These are phyloP conservation scores for Asarcornis scutulata DNA, from an alignment of 2,113 vertebrate genomes.

Conservation along the genomic window DNA sequence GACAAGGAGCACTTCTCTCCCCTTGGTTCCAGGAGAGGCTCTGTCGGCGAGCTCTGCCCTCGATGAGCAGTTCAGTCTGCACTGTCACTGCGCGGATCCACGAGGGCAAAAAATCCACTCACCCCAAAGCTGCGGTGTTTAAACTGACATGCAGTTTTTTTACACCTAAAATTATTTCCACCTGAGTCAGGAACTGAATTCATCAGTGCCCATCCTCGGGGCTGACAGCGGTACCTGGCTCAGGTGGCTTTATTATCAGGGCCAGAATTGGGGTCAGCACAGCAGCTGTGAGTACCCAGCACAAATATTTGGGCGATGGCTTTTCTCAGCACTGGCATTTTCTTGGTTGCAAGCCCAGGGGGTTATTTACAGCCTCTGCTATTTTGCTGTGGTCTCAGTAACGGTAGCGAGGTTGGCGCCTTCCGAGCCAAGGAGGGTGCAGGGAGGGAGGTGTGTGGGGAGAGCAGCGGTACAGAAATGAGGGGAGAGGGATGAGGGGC, in stretches of 20 bases:
- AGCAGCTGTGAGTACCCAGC: not conserved
- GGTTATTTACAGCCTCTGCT: not conserved
- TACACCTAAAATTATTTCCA: not conserved
- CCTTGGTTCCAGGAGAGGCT: not conserved
- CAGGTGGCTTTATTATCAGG: not conserved
- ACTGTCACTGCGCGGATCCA: rapidly evolving
- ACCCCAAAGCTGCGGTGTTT: not conserved
- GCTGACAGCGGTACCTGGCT: not conserved
- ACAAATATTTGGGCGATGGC: not conserved
- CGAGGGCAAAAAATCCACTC: not conserved
- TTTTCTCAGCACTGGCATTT: conserved; percentile 52
- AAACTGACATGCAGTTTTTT: not conserved
- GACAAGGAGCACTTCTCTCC: not conserved
- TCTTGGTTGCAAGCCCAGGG: conserved; percentile 39
- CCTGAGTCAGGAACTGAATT: not conserved
- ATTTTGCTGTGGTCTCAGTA: not conserved
- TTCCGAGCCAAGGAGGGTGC: not conserved
- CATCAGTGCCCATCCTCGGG: rapidly evolving
- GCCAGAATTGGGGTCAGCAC: not conserved
- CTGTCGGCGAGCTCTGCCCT: not conserved
- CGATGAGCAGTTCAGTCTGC: not conserved
- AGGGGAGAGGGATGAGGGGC: not conserved
- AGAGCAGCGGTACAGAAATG: rapidly evolving
- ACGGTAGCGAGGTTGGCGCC: not conserved
- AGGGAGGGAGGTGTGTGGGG: not conserved